Percentiles rank a stretch among this genome's conserved stretches.
Conservation (phyloP, 2,113 vertebrate genomes). For the Nibea albiflora region DNA sequence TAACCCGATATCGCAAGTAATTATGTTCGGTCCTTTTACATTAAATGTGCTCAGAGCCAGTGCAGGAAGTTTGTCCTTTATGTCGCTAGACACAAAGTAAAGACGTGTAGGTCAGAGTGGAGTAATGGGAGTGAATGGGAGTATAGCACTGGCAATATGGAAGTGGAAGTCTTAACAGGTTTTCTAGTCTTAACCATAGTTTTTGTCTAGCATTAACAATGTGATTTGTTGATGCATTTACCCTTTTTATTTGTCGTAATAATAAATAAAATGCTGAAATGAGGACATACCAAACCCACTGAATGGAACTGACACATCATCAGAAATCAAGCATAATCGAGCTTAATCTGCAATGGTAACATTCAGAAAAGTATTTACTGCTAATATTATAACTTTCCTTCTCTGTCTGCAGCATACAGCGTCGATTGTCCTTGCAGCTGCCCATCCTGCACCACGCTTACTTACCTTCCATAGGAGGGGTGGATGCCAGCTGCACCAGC, state of each 20-base stretch:
- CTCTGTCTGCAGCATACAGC: constrained; percentile 91
- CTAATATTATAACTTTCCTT: constrained; percentile 16
- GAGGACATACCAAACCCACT: not conserved
- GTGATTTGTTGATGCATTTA: too few species aligned
- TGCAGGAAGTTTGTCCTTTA: not conserved
- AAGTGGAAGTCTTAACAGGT: too few species aligned
- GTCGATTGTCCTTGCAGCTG: constrained; percentile 97
- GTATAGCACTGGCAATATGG: not conserved
- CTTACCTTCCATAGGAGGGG: constrained; percentile 98
- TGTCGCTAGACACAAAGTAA: not conserved
- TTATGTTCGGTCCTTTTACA: not conserved
- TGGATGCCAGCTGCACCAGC: constrained; percentile 97
- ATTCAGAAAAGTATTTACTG: too few species aligned
- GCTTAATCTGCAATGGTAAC: too few species aligned
- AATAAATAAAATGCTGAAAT: not conserved
- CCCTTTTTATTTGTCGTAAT: not conserved
- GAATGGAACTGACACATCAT: too few species aligned
- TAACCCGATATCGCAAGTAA: not conserved
- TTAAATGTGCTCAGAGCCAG: not conserved
- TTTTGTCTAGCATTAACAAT: not conserved
- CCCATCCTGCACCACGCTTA: constrained; percentile 99
- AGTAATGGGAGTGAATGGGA: too few species aligned
- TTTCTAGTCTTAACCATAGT: not conserved
- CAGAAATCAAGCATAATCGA: too few species aligned
- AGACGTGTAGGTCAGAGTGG: not conserved